Base-by-base conservation (phyloP, 2,888 invertebrate genomes). In the Diloba caeruleocephala region DNA sequence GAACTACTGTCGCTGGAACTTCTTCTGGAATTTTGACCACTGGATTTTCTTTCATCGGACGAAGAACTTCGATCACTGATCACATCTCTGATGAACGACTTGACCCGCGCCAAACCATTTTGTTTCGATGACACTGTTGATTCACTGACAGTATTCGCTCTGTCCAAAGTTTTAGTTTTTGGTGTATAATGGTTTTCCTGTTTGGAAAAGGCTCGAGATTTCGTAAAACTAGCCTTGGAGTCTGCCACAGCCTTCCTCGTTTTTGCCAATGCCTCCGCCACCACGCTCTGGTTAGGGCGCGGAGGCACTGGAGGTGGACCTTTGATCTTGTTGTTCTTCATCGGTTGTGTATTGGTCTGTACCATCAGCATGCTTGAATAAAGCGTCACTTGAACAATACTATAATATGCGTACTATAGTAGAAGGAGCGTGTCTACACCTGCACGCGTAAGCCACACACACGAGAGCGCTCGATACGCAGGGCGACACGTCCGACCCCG, bases 271-370 rank as follows among this genome's bases (percentile, higher is more conserved):
- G 96, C 96, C 88, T 96, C 96, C 46, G 96, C 96, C 46, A 96
- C 95, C 78, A 96, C 94, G 76, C 95, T 95, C 79, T 96, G 95
- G 85, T 96, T 96, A 50, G 97, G 97, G 76, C 97, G 94, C 69
- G 97, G 97, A 51, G 97, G 97, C 68, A 97, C 97, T 75, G 97
- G 97, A 70, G 97, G 97, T 65, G 96, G 96, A 56, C 96, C 95
- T 79, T 94, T 92, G 46, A 93, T 77, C 79, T 92, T 93, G 74
- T 71, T 85, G 78, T 82, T 87, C 85, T 93, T 93, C 91, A 92
- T 92, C 63, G 91, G 92, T 72, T 94, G 95, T 67, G 94, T 88
- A 84, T 94, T 95, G 71, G 92, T 94, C 80, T 94, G 92, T 78
- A 94, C 90, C 92, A 94, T 94, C 84, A 93, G 87, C 93, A 93